phyloP scores from a whole-genome alignment of 2,113 vertebrate species.

The Anseranas semipalmata region DNA sequence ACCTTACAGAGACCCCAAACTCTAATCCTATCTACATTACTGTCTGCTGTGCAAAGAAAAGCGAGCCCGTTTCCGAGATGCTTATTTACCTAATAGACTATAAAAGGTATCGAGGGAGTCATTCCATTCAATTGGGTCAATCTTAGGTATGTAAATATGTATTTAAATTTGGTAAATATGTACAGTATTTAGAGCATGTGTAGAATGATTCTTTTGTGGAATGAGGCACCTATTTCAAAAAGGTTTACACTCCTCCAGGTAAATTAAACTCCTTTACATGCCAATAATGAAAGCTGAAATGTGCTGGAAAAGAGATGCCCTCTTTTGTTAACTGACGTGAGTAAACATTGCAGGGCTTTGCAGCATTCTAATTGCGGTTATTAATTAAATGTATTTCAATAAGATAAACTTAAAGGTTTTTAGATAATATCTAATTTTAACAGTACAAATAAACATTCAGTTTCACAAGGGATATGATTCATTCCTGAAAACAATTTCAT shows the following conservation, averaged over 20 bases:
- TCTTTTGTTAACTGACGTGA: slow-evolving; percentile 9
- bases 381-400: slow-evolving; percentile 1
- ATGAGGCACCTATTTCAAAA: slow-evolving; percentile 3
- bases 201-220: not conserved
- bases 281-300: not conserved
- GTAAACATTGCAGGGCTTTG: not conserved
- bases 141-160: slow-evolving; percentile 39
- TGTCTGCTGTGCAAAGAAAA: slow-evolving; percentile 7
- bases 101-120: slow-evolving; percentile 57
- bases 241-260: not conserved
- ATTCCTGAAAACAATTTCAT: not conserved
- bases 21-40: slow-evolving; percentile 4
- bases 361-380: not conserved
- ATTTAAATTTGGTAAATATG: slow-evolving; percentile 59
- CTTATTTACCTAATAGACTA: slow-evolving; percentile 68
- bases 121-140: slow-evolving; percentile 41
- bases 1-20: not conserved
- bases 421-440: not conserved
- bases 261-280: slow-evolving; percentile 7
- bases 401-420: not conserved
- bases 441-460: not conserved
- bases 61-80: not conserved
- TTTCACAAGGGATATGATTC: slow-evolving; percentile 21
- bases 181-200: slow-evolving; percentile 35
- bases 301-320: not conserved